Evolutionary conservation across 2,888 invertebrate species (phyloP).

Genomic region (Dione vanillae): DNA sequence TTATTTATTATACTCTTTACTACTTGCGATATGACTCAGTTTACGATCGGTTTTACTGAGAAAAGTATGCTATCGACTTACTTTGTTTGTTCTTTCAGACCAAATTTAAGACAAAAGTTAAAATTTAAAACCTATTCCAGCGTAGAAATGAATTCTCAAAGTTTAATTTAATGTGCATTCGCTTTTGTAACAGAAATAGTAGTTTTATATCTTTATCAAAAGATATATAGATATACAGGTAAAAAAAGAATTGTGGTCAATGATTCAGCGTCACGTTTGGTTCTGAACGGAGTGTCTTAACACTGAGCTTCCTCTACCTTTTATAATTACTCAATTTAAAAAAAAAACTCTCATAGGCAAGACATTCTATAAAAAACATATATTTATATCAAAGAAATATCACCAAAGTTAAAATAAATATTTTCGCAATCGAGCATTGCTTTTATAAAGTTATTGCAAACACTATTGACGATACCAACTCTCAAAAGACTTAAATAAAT

Average conservation of each 20-base stretch:
- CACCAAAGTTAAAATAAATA: background rate
- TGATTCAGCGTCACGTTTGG: too few species aligned
- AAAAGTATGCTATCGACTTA: conserved; percentile 5
- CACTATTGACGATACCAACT: background rate
- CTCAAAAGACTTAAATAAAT: conserved; percentile 9
- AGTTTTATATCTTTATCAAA: background rate
- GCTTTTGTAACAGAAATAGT: background rate
- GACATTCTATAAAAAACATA: too few species aligned
- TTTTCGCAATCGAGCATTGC: background rate
- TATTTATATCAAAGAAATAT: too few species aligned
- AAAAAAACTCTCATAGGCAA: too few species aligned
- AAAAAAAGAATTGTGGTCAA: too few species aligned
- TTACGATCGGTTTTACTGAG: conserved; percentile 14
- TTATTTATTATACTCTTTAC: conserved; percentile 19
- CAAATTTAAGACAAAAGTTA: conserved; percentile 13
- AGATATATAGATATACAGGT: too few species aligned
- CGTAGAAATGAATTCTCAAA: conserved; percentile 5
- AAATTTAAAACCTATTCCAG: conserved; percentile 8
- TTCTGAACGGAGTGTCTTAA: too few species aligned
- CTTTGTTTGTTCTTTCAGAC: conserved; percentile 10
- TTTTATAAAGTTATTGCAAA: conserved; percentile 8
- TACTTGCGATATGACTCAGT: conserved; percentile 1
- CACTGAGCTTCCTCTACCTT: too few species aligned
- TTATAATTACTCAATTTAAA: too few species aligned
- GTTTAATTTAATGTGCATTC: conserved; percentile 18